These are phyloP conservation scores for Rhodeus uyekii DNA, from an alignment of 2,797 vertebrate genomes.

Conservation along the genomic window DNA sequence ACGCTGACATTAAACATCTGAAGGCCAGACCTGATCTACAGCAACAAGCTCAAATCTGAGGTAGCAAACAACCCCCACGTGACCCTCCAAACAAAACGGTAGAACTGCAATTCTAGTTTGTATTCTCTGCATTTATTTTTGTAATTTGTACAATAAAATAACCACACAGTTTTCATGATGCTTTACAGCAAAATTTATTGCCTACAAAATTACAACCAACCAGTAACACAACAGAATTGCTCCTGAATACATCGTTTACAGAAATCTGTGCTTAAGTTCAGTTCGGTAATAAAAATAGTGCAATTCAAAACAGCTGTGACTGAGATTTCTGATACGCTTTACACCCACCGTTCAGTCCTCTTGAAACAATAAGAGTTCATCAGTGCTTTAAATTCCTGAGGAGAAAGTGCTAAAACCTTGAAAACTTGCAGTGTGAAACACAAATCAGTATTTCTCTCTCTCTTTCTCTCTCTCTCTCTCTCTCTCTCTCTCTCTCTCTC, in stretches of 20 bases:
- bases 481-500: slow-evolving; percentile 36
- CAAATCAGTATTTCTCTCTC: too few relatives aligned
- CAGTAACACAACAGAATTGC: slow-evolving; percentile 45
- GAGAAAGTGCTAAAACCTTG: slow-evolving; percentile 59
- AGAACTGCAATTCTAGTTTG: neutral
- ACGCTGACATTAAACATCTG: neutral
- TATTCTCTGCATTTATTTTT: neutral
- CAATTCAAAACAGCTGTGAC: slow-evolving; percentile 36
- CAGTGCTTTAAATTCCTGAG: slow-evolving; percentile 68
- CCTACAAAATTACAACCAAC: slow-evolving; percentile 69
- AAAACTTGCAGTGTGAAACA: slow-evolving; percentile 61
- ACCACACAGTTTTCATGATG: slow-evolving; percentile 46
- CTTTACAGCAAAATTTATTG: slow-evolving; percentile 66
- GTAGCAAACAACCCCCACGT: neutral
- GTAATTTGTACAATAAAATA: neutral
- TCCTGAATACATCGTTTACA: slow-evolving; percentile 65
- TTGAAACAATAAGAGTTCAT: slow-evolving; percentile 31
- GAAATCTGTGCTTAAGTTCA: slow-evolving; percentile 42
- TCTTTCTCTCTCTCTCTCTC: slow-evolving; percentile 46
- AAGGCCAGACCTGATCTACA: neutral
- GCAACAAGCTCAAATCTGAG: neutral
- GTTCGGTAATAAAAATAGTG: slow-evolving; percentile 22
- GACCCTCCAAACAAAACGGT: neutral
- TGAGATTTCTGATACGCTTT: slow-evolving; percentile 10
- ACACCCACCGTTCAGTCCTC: slow-evolving; percentile 27